Conservation (phyloP, 1,140 invertebrate species). For the Lanistes nyassanus region DNA sequence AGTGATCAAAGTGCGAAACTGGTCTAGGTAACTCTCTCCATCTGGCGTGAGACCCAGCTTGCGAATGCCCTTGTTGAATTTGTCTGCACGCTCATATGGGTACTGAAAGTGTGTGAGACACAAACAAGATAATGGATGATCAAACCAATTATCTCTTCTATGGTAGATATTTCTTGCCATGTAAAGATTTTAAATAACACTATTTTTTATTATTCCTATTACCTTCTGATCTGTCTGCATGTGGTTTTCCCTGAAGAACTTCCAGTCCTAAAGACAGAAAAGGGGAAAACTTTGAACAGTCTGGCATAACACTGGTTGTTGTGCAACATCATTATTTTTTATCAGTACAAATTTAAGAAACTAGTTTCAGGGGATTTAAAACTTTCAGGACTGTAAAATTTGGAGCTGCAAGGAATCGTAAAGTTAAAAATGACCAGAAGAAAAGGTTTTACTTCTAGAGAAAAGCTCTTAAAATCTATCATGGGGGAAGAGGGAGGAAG, state of each 20-base stretch:
- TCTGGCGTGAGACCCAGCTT: conserved; percentile 87
- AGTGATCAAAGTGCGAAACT: conserved; percentile 90
- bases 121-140: not conserved
- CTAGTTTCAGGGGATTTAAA: too few species aligned
- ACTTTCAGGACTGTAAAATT: too few species aligned
- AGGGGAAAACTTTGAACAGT: too few species aligned
- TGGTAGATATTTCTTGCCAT: not conserved
- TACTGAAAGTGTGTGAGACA: conserved; percentile 63
- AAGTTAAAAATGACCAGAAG: too few species aligned
- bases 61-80: conserved; percentile 91
- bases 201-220: not conserved
- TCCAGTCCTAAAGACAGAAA: conserved; percentile 74
- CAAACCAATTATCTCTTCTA: not conserved
- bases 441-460: too few species aligned
- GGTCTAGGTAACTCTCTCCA: conserved; percentile 85
- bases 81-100: conserved; percentile 91
- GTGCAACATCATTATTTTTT: too few species aligned
- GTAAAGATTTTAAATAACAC: not conserved
- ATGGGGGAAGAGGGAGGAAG: too few species aligned
- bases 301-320: too few species aligned
- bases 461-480: too few species aligned
- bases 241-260: conserved; percentile 75
- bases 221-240: conserved; percentile 69
- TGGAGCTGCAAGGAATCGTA: too few species aligned
- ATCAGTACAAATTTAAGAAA: too few species aligned